Evolutionary conservation across 1,140 invertebrate species (phyloP).

Genomic region (Zaprionus tsacasi): DNA sequence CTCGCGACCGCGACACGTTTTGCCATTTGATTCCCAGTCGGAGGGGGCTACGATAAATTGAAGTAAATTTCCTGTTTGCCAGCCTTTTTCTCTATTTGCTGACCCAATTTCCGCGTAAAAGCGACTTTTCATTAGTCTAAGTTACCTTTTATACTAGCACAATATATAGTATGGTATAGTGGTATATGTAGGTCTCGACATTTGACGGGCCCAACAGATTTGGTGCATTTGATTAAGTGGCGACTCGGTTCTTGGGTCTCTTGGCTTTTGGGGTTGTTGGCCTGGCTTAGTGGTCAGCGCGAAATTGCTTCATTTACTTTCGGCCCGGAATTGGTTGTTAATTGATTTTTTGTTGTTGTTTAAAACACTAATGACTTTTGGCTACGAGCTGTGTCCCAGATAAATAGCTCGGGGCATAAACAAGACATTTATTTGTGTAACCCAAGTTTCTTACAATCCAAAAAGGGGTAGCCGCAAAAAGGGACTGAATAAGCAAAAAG

Average conservation of each 20-base stretch:
- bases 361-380: conserved; percentile 34
- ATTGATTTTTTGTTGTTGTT: conserved; percentile 54
- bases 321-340: conserved; percentile 44
- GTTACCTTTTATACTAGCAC: conserved; percentile 47
- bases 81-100: conserved; percentile 44
- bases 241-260: conserved; percentile 23
- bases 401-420: not conserved
- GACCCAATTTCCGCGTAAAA: conserved; percentile 77
- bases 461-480: not conserved
- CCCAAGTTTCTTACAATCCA: not conserved
- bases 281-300: conserved; percentile 37
- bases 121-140: conserved; percentile 76
- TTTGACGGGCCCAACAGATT: conserved; percentile 40
- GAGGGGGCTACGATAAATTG: conserved; percentile 60
- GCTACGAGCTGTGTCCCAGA: not conserved
- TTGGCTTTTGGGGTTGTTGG: conserved; percentile 41
- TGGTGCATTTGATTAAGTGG: conserved; percentile 63
- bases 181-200: conserved; percentile 22
- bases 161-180: not conserved
- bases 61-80: conserved; percentile 74
- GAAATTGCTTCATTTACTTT: conserved; percentile 62
- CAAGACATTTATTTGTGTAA: conserved; percentile 1
- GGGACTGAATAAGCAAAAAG: not conserved
- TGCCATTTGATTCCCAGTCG: conserved; percentile 72
- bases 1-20: conserved; percentile 66